These are phyloP conservation scores for Irena cyanogastra DNA, from an alignment of 2,113 vertebrate genomes.

Conservation along the genomic window DNA sequence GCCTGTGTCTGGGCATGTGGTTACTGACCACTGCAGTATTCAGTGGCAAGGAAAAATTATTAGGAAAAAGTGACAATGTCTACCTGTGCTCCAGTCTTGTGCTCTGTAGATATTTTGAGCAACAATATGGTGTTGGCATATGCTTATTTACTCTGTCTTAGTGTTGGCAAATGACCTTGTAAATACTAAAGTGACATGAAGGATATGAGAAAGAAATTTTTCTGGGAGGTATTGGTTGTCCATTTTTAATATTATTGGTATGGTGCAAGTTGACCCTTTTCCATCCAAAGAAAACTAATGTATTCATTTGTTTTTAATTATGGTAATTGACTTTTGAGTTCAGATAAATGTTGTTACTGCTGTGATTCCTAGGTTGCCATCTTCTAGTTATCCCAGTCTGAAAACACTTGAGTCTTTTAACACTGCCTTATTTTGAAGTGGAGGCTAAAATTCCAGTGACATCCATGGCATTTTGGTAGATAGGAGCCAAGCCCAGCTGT, in stretches of 20 bases:
- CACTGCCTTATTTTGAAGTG: neutral
- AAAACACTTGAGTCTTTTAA: neutral
- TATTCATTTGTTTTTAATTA: neutral
- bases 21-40: neutral
- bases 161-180: neutral
- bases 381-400: neutral
- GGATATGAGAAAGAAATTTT: neutral
- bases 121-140: neutral
- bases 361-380: neutral
- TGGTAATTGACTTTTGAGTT: neutral
- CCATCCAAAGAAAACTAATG: neutral
- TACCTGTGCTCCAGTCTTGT: neutral
- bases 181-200: neutral
- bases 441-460: neutral
- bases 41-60: neutral
- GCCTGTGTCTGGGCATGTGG: neutral
- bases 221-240: neutral
- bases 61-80: neutral
- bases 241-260: fast-evolving
- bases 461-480: neutral
- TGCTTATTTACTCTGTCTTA: neutral
- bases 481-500: neutral
- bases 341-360: neutral
- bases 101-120: neutral
- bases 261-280: neutral